Evolutionary conservation across 2,797 vertebrate species (phyloP), one percentile per base, ranked within the genome.

Genomic region (Danio kyathit): DNA sequence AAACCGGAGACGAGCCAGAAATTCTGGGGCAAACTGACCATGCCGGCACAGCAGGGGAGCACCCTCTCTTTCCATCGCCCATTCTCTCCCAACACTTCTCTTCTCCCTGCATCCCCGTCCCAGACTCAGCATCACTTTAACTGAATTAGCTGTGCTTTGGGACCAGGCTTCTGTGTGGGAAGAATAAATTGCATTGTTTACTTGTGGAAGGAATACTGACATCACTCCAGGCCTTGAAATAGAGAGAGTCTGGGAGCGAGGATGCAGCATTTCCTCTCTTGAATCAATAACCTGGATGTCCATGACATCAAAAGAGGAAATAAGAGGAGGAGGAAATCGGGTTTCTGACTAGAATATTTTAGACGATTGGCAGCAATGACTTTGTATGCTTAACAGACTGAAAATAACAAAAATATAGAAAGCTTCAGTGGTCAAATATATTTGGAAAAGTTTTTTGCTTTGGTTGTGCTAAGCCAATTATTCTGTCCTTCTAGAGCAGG

Each of bases 1-100:
- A 91, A 92, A 85, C 87, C 92, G 90, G 92, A 93, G 83, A 80
- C 74, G 54, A 88, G 90, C 92, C 93, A 89, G 88, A 89, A 90
- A 79, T 92, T 89, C 89, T 90, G 89, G 92, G 91, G 85, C 90
- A 65, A 51, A 63, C 84, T 88, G 84, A 84, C 80, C 82, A 73
- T 57, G 70, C 83, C 60, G 17, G 67, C 86, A 75, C 86, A 85
- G 85, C 83, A 78, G 83, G 88, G 81, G 84, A 84, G 43, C 70
- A 60, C 69, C 80, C 40, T 74, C 75, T 75, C 17, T 67, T n/a
- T 64, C 48, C n/a, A 19, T 80, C 13, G 44, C 46, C 61, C 65
- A 13, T 54, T 81, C 69, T 73, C 40, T 40, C 70, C 49, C 21
- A 59, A 38, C 74, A 72, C 73, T 74, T 77, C 57, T 75, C 64